phyloP scores from a whole-genome alignment of 2,797 vertebrate genomes.

The Adrianichthys oophorus region DNA sequence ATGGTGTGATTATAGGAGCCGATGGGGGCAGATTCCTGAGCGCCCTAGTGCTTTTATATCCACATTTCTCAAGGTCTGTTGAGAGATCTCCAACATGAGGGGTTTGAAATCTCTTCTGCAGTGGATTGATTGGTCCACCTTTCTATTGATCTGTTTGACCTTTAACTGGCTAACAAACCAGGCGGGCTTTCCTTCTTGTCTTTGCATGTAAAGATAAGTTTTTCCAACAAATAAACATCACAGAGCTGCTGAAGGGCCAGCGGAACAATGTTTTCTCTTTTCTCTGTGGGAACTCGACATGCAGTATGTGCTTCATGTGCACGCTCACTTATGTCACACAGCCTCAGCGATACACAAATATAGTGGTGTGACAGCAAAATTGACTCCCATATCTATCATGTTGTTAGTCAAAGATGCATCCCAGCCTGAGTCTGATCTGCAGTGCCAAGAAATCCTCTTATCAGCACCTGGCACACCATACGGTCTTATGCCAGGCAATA shows the following conservation, averaged over 20 bases:
- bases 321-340: constrained; percentile 1
- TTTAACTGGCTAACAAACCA: constrained; percentile 17
- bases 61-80: constrained; percentile 8
- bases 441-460: constrained; percentile 72
- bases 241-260: constrained; percentile 13
- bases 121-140: constrained; percentile 64
- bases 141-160: constrained; percentile 54
- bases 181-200: constrained; percentile 34
- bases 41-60: constrained; percentile 13
- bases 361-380: constrained; percentile 29
- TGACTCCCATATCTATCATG: constrained; percentile 40
- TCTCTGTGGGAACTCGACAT: constrained; percentile 9
- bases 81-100: constrained; percentile 38
- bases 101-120: constrained; percentile 21
- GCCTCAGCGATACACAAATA: constrained; percentile 25
- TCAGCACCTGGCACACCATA: constrained; percentile 74
- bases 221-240: constrained; percentile 42
- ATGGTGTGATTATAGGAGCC: neutral
- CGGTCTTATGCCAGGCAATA: constrained; percentile 55
- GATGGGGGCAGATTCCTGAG: constrained; percentile 43
- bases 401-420: constrained; percentile 48
- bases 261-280: constrained; percentile 31
- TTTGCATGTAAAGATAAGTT: constrained; percentile 48
- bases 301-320: constrained; percentile 4
- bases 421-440: constrained; percentile 44